These are phyloP conservation scores for Morone saxatilis DNA, from an alignment of 2,113 vertebrate species.

Conservation along the genomic window DNA sequence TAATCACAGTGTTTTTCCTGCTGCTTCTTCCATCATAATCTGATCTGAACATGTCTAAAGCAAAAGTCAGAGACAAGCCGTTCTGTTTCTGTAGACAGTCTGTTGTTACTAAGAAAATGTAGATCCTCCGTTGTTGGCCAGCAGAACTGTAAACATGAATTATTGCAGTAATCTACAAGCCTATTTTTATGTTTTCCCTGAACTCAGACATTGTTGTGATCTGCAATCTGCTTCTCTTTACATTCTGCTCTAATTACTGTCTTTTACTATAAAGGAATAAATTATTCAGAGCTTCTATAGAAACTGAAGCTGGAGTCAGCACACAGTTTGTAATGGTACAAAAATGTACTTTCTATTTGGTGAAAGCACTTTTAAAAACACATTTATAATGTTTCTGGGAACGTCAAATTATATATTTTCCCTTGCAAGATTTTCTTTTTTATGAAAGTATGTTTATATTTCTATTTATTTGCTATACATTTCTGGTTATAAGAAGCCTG, in stretches of 20 bases:
- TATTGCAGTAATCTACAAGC: slow-evolving; percentile 17
- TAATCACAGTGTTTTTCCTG: neutral
- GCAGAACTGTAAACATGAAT: slow-evolving; percentile 26
- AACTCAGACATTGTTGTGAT: slow-evolving; percentile 6
- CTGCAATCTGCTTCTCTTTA: slow-evolving; percentile 33
- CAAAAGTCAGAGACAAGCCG: neutral
- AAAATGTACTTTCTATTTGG: neutral
- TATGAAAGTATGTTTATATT: neutral
- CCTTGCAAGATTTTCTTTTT: neutral
- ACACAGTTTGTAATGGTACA: neutral
- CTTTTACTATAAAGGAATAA: slow-evolving; percentile 18
- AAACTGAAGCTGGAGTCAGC: neutral
- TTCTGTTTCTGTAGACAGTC: neutral
- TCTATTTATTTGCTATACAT: neutral
- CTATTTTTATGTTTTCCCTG: slow-evolving; percentile 25
- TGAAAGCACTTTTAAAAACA: neutral
- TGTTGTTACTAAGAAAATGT: neutral
- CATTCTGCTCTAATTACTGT: slow-evolving; percentile 48
- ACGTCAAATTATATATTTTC: neutral
- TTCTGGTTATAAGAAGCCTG: neutral
- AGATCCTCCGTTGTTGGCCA: neutral
- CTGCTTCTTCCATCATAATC: neutral
- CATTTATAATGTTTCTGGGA: neutral
- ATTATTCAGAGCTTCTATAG: slow-evolving; percentile 44
- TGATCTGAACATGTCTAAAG: neutral